phyloP scores from a whole-genome alignment of 2,797 vertebrate species.

The Cynopterus sphinx region DNA sequence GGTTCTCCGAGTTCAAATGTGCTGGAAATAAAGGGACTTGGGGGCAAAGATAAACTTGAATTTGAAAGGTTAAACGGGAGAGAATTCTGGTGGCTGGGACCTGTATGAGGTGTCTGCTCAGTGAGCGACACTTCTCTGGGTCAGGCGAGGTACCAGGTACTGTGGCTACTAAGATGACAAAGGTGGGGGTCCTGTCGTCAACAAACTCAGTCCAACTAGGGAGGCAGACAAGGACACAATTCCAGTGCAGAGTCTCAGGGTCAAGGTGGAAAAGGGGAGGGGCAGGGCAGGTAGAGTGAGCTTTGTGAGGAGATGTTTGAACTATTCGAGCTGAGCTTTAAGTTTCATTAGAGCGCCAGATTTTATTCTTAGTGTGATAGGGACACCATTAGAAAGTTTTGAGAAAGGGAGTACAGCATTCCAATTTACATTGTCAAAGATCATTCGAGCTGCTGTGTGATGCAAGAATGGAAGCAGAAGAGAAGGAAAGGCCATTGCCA shows the following conservation, averaged over 20 bases:
- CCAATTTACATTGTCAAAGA: not conserved
- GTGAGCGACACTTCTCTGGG: not conserved
- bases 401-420: not conserved
- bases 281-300: not conserved
- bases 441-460: not conserved
- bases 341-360: not conserved
- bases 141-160: not conserved
- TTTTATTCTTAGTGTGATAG: not conserved
- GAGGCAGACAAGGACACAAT: not conserved
- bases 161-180: not conserved
- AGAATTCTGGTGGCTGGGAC: not conserved
- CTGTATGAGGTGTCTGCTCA: not conserved
- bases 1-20: not conserved
- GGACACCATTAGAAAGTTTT: not conserved
- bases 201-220: not conserved
- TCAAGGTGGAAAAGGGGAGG: not conserved
- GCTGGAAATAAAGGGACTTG: not conserved
- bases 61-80: not conserved
- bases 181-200: not conserved
- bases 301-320: not conserved
- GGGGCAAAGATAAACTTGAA: not conserved
- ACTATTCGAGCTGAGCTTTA: not conserved
- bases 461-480: not conserved
- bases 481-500: not conserved
- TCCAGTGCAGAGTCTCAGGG: not conserved